phyloP scores from a whole-genome alignment of 2,888 invertebrate genomes.

The Abscondita cerata region DNA sequence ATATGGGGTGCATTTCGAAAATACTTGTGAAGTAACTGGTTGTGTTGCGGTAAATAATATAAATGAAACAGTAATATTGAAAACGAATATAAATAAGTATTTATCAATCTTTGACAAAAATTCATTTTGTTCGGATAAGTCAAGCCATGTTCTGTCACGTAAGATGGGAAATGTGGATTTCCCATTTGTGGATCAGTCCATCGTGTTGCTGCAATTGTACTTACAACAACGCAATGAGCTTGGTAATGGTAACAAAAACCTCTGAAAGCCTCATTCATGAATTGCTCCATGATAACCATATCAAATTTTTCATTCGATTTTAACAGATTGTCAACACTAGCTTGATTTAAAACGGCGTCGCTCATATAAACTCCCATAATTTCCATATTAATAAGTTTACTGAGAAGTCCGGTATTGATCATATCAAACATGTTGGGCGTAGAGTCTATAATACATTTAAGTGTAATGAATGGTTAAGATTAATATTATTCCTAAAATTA shows the following conservation, averaged over 20 bases:
- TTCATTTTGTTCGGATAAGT: slow-evolving; percentile 58
- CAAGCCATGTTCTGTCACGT: slow-evolving; percentile 55
- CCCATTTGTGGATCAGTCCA: slow-evolving; percentile 61
- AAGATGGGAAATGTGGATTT: slow-evolving; percentile 60
- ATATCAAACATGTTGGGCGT: too few species aligned
- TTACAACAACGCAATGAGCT: slow-evolving; percentile 54
- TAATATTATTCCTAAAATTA: not conserved
- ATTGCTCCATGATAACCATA: slow-evolving; percentile 59
- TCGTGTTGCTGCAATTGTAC: slow-evolving; percentile 58
- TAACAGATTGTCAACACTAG: slow-evolving; percentile 46
- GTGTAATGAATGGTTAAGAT: too few species aligned
- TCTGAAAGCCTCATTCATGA: slow-evolving; percentile 59
- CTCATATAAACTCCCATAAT: slow-evolving; percentile 6
- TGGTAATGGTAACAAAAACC: slow-evolving; percentile 55
- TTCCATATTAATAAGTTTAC: not conserved
- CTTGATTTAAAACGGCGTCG: slow-evolving; percentile 41
- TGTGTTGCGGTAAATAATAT: slow-evolving; percentile 26
- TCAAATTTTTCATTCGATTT: slow-evolving; percentile 55
- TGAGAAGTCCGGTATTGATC: not conserved
- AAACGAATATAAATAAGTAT: slow-evolving; percentile 52
- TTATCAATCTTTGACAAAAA: slow-evolving; percentile 64
- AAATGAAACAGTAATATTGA: slow-evolving; percentile 34
- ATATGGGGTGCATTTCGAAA: slow-evolving; percentile 37
- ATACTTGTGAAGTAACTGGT: slow-evolving; percentile 34
- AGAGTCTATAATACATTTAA: not conserved